Evolutionary conservation across 2,888 invertebrate genomes (phyloP), one percentile per base, ranked within the genome.

Genomic region (Papilio protenor): DNA sequence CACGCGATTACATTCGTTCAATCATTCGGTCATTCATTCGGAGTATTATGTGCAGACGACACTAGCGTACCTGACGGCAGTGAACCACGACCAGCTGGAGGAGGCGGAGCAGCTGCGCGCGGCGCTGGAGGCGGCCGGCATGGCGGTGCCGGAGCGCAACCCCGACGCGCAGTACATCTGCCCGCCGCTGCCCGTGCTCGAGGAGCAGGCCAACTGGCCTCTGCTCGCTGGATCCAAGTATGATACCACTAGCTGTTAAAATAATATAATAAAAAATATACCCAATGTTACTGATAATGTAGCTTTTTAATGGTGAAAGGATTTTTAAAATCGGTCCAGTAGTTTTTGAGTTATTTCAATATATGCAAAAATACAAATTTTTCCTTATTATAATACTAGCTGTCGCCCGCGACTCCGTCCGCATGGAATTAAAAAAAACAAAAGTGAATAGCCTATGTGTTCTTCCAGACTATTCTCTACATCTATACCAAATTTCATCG

Each of bases 171-270:
- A 95, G 81, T 95, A 98, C 73, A 94, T 99, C 45, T 95, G 97
- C 79, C 99, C 99, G 0, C 98, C 99, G 0, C 96, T 97, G 23
- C 99, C 99, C 0, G 97, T 99, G 73, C 96, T 96, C 82, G 96
- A 97, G 84, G 97, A 97, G n/a, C 99, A 99, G 90, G 97, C 97
- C 74, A 99, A 99, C 91, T 99, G 99, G 99, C 99, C 99, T 0
- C 92, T 99, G 14, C 94, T 99, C 40, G 98, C 99, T 0, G 98
- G 99, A 1, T 98, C 98, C 2, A 94, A 92, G 96, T 96, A 83
- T 89, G 92, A 11, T 23, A 5, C 0, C 52, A 55, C 6, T 40
- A 40, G 40, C 40, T 27, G 27, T 27, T 27, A 27, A 27, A 27
- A 27, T 2, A 27, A 27, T 2, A 27, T 27, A 27, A 27, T 27